Evolutionary conservation across 2,797 vertebrate genomes (phyloP).

Genomic region (Cirrhinus molitorella): DNA sequence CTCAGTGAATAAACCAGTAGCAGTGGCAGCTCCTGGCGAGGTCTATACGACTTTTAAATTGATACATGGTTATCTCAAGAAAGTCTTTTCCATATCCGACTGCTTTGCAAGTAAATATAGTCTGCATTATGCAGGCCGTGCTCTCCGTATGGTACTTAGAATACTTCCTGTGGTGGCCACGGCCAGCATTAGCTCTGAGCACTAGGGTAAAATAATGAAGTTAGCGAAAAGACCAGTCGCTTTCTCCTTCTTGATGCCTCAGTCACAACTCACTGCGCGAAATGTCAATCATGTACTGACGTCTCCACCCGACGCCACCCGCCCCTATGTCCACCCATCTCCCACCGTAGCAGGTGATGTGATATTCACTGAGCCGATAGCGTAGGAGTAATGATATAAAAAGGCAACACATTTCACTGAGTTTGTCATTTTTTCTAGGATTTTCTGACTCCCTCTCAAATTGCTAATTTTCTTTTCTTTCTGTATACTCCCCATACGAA

Average conservation of each 20-base stretch:
- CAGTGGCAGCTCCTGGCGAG: not conserved
- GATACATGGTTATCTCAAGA: slow-evolving; percentile 26
- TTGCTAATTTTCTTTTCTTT: not conserved
- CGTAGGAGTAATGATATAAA: slow-evolving; percentile 5
- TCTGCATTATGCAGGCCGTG: slow-evolving; percentile 38
- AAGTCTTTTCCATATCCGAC: slow-evolving; percentile 7
- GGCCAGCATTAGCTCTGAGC: slow-evolving; percentile 54
- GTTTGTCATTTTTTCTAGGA: not conserved
- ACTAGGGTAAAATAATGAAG: slow-evolving; percentile 70
- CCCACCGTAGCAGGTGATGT: slow-evolving; percentile 20
- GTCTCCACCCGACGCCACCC: slow-evolving; percentile 62
- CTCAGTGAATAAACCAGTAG: slow-evolving; percentile 22
- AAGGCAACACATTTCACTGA: not conserved
- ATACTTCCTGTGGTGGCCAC: slow-evolving; percentile 36
- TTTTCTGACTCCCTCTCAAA: not conserved
- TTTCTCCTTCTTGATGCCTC: slow-evolving; percentile 41
- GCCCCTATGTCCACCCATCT: slow-evolving; percentile 47
- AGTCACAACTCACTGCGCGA: slow-evolving; percentile 48
- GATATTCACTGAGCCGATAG: slow-evolving; percentile 16
- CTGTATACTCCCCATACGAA: not conserved
- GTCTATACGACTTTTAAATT: slow-evolving; percentile 36
- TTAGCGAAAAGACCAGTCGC: slow-evolving; percentile 67
- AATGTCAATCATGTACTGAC: slow-evolving; percentile 71
- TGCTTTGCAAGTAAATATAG: slow-evolving; percentile 25
- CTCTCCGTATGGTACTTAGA: slow-evolving; percentile 29